Evolutionary conservation across 2,113 vertebrate genomes (phyloP).

Genomic region (Morone saxatilis): DNA sequence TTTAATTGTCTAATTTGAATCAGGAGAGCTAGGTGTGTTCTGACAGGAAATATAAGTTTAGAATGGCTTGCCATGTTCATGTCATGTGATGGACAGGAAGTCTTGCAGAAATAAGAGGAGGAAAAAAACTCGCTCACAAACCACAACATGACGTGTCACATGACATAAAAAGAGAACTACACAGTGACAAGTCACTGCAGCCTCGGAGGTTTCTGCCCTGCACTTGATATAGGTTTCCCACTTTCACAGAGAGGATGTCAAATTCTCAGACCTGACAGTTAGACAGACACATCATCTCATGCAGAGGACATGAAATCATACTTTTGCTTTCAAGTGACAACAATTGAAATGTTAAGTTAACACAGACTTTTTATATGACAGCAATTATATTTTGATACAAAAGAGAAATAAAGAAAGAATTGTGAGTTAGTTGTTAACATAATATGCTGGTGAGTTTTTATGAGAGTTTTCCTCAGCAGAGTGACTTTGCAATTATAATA

Average conservation of each 20-base stretch:
- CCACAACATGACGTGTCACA: conserved; percentile 80
- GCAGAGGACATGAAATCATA: conserved; percentile 9
- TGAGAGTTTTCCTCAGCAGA: not conserved
- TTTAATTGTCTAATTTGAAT: not conserved
- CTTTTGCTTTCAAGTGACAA: conserved; percentile 32
- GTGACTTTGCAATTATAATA: not conserved
- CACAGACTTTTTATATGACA: conserved; percentile 4
- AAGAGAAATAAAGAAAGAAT: not conserved
- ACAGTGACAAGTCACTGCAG: conserved; percentile 49
- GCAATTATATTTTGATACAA: not conserved
- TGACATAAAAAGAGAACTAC: conserved; percentile 80
- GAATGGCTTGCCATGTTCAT: conserved; percentile 59
- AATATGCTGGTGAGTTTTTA: not conserved
- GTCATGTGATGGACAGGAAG: conserved; percentile 80
- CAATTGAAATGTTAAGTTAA: not conserved
- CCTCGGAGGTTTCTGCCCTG: conserved; percentile 66
- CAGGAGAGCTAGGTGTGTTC: conserved; percentile 2
- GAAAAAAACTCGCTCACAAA: conserved; percentile 72
- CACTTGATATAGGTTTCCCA: conserved; percentile 42
- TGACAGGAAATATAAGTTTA: conserved; percentile 63
- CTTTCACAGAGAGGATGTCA: conserved; percentile 36
- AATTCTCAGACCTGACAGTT: not conserved
- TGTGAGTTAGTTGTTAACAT: not conserved
- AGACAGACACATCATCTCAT: not conserved
- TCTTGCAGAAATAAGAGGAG: conserved; percentile 75